Evolutionary conservation across 2,113 vertebrate genomes (phyloP), one percentile per base, ranked within the genome.

Genomic region (Atherinomorus stipes): DNA sequence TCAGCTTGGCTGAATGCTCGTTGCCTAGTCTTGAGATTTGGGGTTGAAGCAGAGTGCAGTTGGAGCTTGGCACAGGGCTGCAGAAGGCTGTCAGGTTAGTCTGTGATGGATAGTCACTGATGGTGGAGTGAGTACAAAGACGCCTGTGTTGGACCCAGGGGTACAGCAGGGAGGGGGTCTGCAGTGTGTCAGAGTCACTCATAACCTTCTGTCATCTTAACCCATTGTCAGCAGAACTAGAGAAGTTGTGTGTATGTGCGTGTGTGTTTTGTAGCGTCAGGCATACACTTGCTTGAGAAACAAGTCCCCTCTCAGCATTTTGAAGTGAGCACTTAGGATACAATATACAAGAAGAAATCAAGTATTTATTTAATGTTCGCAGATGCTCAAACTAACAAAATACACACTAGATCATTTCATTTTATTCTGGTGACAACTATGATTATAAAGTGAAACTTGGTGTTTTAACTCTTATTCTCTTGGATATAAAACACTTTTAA

Each of bases 81-180:
- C 83, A 10, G 93, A 90, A 89, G 77, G 90, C 94, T 97, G 95
- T 96, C 96, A 94, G 93, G 94, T 96, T 96, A 95, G 78, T 63
- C 89, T 53, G 90, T 97, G 96, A 97, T 95, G 95, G 95, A 97
- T 96, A 75, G 90, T 31, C 94, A 94, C 95, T 94, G 94, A 95
- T 96, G 96, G 94, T 91, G 76, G 90, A 83, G 65, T 52, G 85
- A 91, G 89, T 90, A 97, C 95, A 97, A 97, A 96, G 95, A 89
- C 76, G 21, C 64, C 69, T 88, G 93, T 96, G 95, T 97, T 91
- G 51, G 78, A 85, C 79, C 84, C 70, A 22, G 63, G 85, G 76
- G 83, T 83, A 42, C 34, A 84, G 87, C 76, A 54, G 86, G 85
- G 83, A 71, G 88, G 84, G 89, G 88, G 82, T 57, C 76, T 83